Conservation (phyloP, 2,797 vertebrate genomes). For the Synanceia verrucosa region DNA sequence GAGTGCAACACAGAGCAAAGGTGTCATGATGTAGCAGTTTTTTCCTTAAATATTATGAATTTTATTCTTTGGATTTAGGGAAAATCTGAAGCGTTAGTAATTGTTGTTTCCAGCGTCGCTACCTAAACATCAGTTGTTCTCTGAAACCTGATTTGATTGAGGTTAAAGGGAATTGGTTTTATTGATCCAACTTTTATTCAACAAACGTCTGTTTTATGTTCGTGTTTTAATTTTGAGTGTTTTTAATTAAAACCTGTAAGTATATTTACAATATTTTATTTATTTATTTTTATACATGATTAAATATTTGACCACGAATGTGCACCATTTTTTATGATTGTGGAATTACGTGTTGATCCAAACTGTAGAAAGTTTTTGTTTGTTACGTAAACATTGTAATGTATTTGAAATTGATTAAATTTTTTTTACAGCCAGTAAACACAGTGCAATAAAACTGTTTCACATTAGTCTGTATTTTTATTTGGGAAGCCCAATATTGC, state of each 20-base stretch:
- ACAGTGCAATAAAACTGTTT: background rate
- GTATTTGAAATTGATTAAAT: background rate
- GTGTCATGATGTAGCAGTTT: background rate
- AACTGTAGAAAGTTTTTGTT: background rate
- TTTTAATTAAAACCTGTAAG: conserved; percentile 62
- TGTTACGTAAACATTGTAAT: background rate
- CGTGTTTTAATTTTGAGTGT: conserved; percentile 32
- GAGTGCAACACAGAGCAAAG: conserved; percentile 7
- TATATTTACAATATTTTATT: conserved; percentile 72
- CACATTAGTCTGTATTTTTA: no score
- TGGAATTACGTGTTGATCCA: background rate
- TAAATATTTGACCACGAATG: conserved; percentile 68
- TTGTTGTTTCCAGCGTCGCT: background rate
- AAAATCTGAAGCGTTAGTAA: background rate
- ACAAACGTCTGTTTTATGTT: conserved; percentile 3
- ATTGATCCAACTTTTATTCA: background rate
- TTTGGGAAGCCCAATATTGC: background rate
- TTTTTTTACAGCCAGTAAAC: background rate
- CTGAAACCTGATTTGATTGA: background rate
- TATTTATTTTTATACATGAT: conserved; percentile 71
- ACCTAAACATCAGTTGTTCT: conserved; percentile 15
- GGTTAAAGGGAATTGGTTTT: background rate
- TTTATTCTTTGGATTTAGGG: conserved; percentile 8
- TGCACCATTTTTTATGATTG: background rate
- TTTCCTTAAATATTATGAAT: background rate